Conservation (phyloP, 2,797 vertebrate species). For the Rhadinocentrus ornatus region DNA sequence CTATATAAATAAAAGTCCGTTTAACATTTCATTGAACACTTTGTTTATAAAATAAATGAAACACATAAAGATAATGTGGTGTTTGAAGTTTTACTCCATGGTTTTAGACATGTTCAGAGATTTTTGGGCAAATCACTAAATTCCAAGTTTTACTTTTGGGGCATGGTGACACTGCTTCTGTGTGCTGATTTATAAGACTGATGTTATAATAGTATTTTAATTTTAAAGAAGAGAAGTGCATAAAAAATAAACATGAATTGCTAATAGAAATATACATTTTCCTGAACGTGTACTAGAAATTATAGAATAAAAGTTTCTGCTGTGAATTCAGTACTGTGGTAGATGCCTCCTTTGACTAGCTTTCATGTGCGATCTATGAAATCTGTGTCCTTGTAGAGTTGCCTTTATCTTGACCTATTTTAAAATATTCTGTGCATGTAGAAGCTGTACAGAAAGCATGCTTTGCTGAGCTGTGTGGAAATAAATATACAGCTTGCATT, state of each 20-base stretch:
- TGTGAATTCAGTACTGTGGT: neutral
- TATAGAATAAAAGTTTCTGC: neutral
- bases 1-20: no score
- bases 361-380: slow-evolving; percentile 32
- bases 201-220: neutral
- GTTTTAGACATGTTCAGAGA: slow-evolving; percentile 2
- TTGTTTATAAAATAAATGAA: neutral
- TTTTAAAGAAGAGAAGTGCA: neutral
- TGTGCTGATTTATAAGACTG: neutral
- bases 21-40: neutral
- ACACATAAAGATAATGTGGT: no score
- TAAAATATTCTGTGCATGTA: slow-evolving; percentile 30
- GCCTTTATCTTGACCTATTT: slow-evolving; percentile 43
- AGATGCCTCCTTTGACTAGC: slow-evolving; percentile 1
- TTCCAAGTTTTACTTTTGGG: neutral
- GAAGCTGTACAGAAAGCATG: slow-evolving; percentile 16
- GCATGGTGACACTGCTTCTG: slow-evolving; percentile 2
- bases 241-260: neutral
- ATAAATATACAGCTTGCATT: slow-evolving; percentile 37
- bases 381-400: slow-evolving; percentile 20
- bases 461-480: slow-evolving; percentile 29
- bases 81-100: neutral
- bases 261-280: neutral
- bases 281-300: no score
- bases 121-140: neutral